These are phyloP conservation scores for Coccyzus lansbergi DNA, from an alignment of 2,797 vertebrate genomes.

Conservation along the genomic window DNA sequence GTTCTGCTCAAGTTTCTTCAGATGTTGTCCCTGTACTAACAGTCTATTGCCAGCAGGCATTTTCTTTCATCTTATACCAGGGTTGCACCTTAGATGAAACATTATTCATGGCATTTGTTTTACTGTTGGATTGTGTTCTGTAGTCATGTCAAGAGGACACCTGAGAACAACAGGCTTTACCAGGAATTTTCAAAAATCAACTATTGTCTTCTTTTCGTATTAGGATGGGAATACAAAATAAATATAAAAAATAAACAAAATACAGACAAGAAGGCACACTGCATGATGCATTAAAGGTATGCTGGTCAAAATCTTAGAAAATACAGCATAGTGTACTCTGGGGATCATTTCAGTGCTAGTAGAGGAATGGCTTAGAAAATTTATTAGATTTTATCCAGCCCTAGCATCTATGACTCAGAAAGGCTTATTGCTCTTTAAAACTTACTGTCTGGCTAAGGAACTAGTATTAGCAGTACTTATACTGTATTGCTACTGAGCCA, in stretches of 20 bases:
- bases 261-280: background rate
- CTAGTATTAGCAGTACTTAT: background rate
- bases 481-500: background rate
- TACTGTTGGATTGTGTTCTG: background rate
- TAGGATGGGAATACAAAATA: constrained; percentile 1
- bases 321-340: background rate
- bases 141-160: constrained; percentile 6
- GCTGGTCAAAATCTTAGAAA: constrained; percentile 3
- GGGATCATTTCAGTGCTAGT: background rate
- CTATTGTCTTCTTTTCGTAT: constrained; percentile 18
- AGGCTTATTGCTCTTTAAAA: constrained; percentile 10
- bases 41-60: background rate
- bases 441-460: background rate
- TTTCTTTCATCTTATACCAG: background rate
- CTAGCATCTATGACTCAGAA: background rate
- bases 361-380: background rate
- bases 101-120: background rate
- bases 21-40: background rate
- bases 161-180: constrained; percentile 13
- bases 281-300: background rate
- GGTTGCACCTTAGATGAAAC: background rate
- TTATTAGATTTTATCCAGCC: background rate
- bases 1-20: background rate
- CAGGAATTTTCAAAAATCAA: background rate
- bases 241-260: constrained; percentile 13